A percentile compares a stretch with the other conserved stretches of the same genome.
Evolutionary conservation across 2,888 invertebrate genomes (phyloP).

Genomic region (Leptopilina syphax): DNA sequence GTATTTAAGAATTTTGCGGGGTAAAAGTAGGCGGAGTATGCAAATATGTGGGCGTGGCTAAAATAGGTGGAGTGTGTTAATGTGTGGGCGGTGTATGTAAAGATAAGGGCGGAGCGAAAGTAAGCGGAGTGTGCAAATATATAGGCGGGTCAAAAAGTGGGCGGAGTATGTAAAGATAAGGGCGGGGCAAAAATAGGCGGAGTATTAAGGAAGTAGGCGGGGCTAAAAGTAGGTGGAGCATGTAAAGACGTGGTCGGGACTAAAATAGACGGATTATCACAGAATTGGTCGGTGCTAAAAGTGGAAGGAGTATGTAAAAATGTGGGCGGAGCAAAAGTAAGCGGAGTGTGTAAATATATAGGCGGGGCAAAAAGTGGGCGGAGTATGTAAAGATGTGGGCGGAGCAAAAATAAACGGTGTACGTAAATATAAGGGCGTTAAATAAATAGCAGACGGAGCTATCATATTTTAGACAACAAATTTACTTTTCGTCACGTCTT

Average conservation of each 20-base stretch:
- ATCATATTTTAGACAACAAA: neutral
- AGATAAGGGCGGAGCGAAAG: neutral
- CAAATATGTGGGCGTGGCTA: neutral
- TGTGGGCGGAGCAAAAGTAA: neutral
- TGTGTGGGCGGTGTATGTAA: neutral
- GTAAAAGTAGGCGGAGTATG: neutral
- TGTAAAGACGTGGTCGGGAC: neutral
- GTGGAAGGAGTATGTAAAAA: too few species aligned
- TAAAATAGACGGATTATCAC: neutral
- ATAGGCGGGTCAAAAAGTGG: neutral
- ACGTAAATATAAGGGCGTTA: too few species aligned
- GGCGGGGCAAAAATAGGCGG: neutral
- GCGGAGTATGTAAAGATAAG: neutral
- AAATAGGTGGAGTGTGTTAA: neutral
- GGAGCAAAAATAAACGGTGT: neutral
- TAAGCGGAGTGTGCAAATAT: neutral
- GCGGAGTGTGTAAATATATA: neutral
- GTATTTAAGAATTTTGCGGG: neutral
- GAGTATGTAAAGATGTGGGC: too few species aligned
- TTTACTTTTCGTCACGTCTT: conserved; percentile 34
- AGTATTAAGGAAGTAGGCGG: neutral
- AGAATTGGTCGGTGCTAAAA: neutral
- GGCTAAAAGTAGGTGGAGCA: neutral
- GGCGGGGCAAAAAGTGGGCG: neutral
- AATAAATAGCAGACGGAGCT: too few species aligned